Base-by-base conservation (phyloP, 2,888 invertebrate genomes). In the Cheilosia scutellata region DNA sequence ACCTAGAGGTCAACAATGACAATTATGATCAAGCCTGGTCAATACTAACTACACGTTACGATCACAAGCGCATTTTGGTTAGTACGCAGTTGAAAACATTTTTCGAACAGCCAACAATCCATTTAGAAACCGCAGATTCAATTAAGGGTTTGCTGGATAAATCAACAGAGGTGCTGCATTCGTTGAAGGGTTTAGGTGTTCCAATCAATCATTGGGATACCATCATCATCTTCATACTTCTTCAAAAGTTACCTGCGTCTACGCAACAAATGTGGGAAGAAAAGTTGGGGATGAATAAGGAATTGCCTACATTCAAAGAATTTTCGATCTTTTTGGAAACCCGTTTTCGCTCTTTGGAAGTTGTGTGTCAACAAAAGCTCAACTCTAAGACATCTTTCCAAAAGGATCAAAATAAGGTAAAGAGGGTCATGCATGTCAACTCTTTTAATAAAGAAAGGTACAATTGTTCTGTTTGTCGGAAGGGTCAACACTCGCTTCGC, bases 251-350 rank as follows among this genome's bases (percentile, higher is more conserved):
- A 2, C 16, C 47, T 11, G 16, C 33, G 11, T 63, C 47, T 47
- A 68, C 68, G 9, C 70, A 71, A 49, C 70, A 58, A 37, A 40
- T 71, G 37, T 58, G 70, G 70, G 58, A 71, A 58, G 70, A 71
- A 37, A 58, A 58, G 33, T 40, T 58, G 2, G 70, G 70, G 4
- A 58, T 33, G 11, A 51, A 5, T 11, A 60, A 58, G 29, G 40
- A 71, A 1, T 13, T 70, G 13, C 70, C 57, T 20, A 63, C 20
- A 5, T 66, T 40, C 7, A 51, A 40, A 5, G 40, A 66, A 2
- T 51, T 66, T 40, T 51, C 66, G 1, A 4, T n/a, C 3, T 65
- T 66, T 53, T 51, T 66, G 51, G 63, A 47, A 68, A 68, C 55
- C 2, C 51, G 55, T 25, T 68, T 68, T 68, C 68, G 68, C 2